A percentile compares a stretch with the other conserved stretches of the same genome.
Conservation (phyloP, 1,140 invertebrate genomes). For the Zaprionus camerounensis region DNA sequence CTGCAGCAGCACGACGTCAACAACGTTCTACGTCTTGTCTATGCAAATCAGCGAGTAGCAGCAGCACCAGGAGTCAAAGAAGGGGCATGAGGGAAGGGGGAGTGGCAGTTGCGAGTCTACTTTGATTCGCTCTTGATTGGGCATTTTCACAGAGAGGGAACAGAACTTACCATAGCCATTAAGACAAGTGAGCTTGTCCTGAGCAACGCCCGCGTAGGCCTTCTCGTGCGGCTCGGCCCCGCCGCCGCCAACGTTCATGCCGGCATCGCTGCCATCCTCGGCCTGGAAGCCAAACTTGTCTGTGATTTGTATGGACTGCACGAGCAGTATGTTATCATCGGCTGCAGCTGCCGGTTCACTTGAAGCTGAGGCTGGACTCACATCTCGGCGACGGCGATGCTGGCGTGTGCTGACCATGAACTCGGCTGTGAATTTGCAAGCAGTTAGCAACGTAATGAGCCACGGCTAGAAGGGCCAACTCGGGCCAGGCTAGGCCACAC, state of each 20-base stretch:
- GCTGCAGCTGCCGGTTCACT: conserved; percentile 64
- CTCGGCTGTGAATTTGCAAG: conserved; percentile 67
- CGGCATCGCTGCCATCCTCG: conserved; percentile 78
- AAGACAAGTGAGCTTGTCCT: conserved; percentile 83
- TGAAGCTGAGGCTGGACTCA: conserved; percentile 70
- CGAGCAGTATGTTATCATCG: conserved; percentile 93
- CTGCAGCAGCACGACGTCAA: conserved; percentile 54
- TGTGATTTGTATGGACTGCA: conserved; percentile 95
- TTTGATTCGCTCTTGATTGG: conserved; percentile 78
- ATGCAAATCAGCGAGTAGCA: conserved; percentile 64
- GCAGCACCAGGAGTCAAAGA: conserved; percentile 15
- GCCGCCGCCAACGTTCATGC: conserved; percentile 15
- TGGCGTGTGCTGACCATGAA: conserved; percentile 73
- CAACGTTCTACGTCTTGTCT: conserved; percentile 62
- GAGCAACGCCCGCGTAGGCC: conserved; percentile 75
- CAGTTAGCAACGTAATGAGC: conserved; percentile 56
- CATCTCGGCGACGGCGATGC: conserved; percentile 66
- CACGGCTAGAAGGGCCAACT: neutral
- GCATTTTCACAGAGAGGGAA: conserved; percentile 69
- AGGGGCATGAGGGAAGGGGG: neutral
- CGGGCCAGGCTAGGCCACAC: conserved; percentile 15
- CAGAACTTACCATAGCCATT: conserved; percentile 83
- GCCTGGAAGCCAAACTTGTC: conserved; percentile 94
- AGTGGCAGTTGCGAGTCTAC: conserved; percentile 6
- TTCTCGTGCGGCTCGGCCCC: conserved; percentile 70